Percentiles rank a stretch among this genome's conserved stretches.
Evolutionary conservation across 2,113 vertebrate genomes (phyloP).

Genomic region (Gavialis gangeticus): DNA sequence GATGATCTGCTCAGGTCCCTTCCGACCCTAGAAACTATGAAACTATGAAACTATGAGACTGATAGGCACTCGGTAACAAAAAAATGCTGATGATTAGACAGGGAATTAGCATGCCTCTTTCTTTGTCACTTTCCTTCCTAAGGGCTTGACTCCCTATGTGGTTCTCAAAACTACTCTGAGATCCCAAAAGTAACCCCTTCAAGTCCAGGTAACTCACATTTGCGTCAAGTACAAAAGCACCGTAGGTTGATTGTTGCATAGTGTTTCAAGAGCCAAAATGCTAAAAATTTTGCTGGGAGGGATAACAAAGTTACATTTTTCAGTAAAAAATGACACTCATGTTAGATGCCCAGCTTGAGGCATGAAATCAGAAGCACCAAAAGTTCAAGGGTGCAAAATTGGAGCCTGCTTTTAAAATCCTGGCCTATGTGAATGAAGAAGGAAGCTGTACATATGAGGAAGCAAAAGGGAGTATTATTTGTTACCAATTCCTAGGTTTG

Average conservation of each 20-base stretch:
- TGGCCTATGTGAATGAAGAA: not conserved
- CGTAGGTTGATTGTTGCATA: not conserved
- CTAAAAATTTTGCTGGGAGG: too few relatives aligned
- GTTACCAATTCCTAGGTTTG: not conserved
- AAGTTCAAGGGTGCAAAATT: not conserved
- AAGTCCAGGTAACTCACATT: not conserved
- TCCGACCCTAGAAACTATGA: too few relatives aligned
- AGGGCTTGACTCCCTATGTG: not conserved
- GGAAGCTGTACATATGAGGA: not conserved
- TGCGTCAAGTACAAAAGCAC: not conserved
- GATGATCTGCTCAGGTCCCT: too few relatives aligned
- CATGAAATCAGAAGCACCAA: not conserved
- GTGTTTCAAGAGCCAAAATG: not conserved
- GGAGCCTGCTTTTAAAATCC: not conserved
- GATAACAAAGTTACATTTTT: too few relatives aligned
- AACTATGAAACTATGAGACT: too few relatives aligned
- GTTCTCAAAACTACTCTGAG: not conserved
- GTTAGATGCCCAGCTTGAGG: too few relatives aligned
- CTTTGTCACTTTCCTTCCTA: not conserved
- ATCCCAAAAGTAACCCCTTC: not conserved
- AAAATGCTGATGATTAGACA: not conserved
- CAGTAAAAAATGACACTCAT: too few relatives aligned
- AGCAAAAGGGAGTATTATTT: not conserved
- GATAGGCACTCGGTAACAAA: not conserved
- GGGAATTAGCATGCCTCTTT: not conserved